Percentiles rank a stretch among this genome's conserved stretches.
Evolutionary conservation across 2,797 vertebrate genomes (phyloP).

Genomic region (Schizopygopsis malacanthus): DNA sequence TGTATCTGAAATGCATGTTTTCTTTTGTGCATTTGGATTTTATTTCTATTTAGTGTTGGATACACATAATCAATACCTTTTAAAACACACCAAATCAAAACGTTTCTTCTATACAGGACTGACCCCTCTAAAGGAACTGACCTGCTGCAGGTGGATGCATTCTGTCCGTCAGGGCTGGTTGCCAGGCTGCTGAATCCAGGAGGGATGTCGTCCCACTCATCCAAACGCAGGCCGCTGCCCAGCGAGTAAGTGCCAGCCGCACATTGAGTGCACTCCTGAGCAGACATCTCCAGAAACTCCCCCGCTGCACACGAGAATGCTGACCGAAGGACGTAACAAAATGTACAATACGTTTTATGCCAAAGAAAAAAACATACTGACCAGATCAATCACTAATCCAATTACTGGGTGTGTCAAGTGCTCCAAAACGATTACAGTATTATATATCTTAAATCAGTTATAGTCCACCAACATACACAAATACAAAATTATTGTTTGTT

Average conservation of each 20-base stretch:
- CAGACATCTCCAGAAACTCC: constrained; percentile 96
- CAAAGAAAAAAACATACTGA: neutral
- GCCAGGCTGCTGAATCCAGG: constrained; percentile 92
- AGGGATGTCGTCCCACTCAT: constrained; percentile 93
- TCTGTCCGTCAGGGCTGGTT: constrained; percentile 83
- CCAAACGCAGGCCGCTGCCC: constrained; percentile 95
- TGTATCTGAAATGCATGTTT: neutral
- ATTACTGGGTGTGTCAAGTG: neutral
- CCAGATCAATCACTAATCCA: neutral
- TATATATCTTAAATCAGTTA: neutral
- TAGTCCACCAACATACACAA: neutral
- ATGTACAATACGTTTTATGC: neutral
- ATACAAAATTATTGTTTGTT: neutral
- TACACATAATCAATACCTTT: neutral
- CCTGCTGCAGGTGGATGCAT: constrained; percentile 86
- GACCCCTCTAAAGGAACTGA: constrained; percentile 68
- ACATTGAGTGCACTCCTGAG: constrained; percentile 92
- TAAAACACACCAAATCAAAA: neutral
- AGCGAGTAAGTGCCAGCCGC: constrained; percentile 94
- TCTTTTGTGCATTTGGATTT: neutral
- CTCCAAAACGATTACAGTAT: neutral
- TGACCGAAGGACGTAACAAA: constrained; percentile 61
- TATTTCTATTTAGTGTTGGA: neutral
- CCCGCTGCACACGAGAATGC: constrained; percentile 94
- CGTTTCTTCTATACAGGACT: neutral